phyloP scores from a whole-genome alignment of 2,797 vertebrate species.

The Micrastur ruficollis region DNA sequence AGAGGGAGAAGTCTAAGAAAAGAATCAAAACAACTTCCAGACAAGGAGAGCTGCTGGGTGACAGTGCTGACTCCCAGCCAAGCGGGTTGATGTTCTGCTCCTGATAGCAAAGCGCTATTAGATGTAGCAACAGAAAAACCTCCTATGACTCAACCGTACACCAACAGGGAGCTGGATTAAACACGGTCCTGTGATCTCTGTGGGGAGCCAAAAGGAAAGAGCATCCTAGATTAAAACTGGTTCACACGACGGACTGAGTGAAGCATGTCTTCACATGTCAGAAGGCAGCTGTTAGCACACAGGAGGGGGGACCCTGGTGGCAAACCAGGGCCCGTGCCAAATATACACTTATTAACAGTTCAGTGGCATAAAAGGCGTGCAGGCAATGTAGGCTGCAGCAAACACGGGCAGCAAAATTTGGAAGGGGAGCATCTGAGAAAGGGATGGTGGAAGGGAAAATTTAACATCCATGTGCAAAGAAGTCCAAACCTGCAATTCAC shows the following conservation, averaged over 20 bases:
- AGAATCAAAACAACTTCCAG: constrained; percentile 61
- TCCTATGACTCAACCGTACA: constrained; percentile 22
- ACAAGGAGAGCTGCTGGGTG: constrained; percentile 42
- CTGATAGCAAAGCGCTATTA: constrained; percentile 3
- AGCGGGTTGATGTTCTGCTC: constrained; percentile 29
- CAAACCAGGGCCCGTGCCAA: background rate
- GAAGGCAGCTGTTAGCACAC: background rate
- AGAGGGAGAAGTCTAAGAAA: constrained; percentile 62
- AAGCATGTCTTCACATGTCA: background rate
- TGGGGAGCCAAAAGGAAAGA: constrained; percentile 4
- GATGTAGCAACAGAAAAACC: constrained; percentile 25
- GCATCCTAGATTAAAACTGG: background rate
- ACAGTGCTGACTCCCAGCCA: constrained; percentile 7
- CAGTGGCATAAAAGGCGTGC: background rate
- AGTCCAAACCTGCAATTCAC: background rate
- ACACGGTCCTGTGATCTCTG: constrained; percentile 26
- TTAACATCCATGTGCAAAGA: background rate
- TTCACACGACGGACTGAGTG: background rate
- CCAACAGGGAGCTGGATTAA: constrained; percentile 15
- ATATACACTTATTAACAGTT: background rate
- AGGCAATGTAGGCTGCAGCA: background rate
- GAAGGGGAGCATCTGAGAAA: background rate
- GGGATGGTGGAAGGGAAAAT: background rate
- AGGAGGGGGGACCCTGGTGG: background rate
- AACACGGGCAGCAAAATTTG: background rate